Base-by-base conservation (phyloP, 2,888 invertebrate genomes). In the Lepidocyrtinus sp. region DNA sequence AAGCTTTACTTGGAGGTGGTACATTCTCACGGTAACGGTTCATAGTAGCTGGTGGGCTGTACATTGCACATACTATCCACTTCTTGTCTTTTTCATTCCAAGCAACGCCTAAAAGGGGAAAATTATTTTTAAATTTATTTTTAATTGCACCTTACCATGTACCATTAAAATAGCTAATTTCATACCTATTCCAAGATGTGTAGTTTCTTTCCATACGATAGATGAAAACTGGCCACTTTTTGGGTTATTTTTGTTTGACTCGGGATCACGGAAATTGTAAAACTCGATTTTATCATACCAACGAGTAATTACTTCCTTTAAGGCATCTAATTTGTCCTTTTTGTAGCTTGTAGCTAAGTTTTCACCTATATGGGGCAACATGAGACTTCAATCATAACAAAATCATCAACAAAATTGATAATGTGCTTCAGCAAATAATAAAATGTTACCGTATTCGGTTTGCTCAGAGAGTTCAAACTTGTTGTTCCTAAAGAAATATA, bases 241-340 rank as follows among this genome's bases (percentile, higher is more conserved):
- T n/a, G 78, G 78, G 17, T 61, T 50, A 0, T 73, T 22, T 24
- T 62, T 72, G 68, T 78, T 78, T 7, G 64, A 55, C 15, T 79
- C 73, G n/a, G 73, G 73, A 15, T 79, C 63, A 9, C 64, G 68
- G 25, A 73, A 73, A 19, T 73, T 61, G 50, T 25, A 73, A 50
- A 50, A 68, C n/a, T 79, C 73, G 25, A 73, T 74, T 25, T 79
- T 79, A 7, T 68, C 61, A n/a, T 79, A 79, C 79, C 79, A 79
- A n/a, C 79, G 61, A n/a, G 62, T 62, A 0, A 79, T n/a, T 1
- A 69, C 73, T 22, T 79, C 79, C 0, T 59, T 61, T 27, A 79
- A 17, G 24, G 79, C 79, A 9, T 79, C 79, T 3, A 63, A 19
- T 21, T 79, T 68, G 17, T 68, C 63, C 7, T 61, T 69, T 22